Evolutionary conservation across 2,797 vertebrate genomes (phyloP).

Genomic region (Phoebastria nigripes): DNA sequence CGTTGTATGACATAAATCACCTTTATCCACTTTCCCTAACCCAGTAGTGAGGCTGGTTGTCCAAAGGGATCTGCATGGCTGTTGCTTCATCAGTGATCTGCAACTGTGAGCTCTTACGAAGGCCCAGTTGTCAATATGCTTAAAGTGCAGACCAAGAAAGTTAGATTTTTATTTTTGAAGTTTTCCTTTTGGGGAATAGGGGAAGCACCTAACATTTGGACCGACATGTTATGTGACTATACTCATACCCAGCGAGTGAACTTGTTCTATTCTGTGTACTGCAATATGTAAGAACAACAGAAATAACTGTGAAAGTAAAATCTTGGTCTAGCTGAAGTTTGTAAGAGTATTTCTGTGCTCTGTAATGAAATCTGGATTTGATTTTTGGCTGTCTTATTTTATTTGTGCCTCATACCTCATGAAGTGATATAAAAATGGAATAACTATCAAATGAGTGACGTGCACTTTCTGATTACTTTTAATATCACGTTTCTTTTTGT

Average conservation of each 20-base stretch:
- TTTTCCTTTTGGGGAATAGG: neutral
- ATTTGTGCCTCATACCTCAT: neutral
- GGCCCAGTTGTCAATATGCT: neutral
- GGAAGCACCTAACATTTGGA: neutral
- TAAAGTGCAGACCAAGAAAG: neutral
- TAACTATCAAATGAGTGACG: neutral
- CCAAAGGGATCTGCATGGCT: neutral
- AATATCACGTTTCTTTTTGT: neutral
- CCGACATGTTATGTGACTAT: neutral
- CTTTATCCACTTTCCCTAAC: neutral
- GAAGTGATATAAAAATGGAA: neutral
- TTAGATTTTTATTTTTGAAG: neutral
- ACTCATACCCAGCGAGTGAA: neutral
- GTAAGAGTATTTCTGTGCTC: neutral
- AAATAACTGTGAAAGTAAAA: neutral
- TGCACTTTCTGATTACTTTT: neutral
- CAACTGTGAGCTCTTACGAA: rapidly evolving
- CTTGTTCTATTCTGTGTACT: neutral
- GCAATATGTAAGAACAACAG: neutral
- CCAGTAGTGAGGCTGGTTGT: neutral
- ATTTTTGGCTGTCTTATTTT: neutral
- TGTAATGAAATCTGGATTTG: neutral
- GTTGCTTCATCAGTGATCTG: neutral
- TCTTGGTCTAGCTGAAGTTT: neutral
- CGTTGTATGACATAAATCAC: neutral